phyloP scores from a whole-genome alignment of 1,140 invertebrate genomes.

The Limonius californicus region DNA sequence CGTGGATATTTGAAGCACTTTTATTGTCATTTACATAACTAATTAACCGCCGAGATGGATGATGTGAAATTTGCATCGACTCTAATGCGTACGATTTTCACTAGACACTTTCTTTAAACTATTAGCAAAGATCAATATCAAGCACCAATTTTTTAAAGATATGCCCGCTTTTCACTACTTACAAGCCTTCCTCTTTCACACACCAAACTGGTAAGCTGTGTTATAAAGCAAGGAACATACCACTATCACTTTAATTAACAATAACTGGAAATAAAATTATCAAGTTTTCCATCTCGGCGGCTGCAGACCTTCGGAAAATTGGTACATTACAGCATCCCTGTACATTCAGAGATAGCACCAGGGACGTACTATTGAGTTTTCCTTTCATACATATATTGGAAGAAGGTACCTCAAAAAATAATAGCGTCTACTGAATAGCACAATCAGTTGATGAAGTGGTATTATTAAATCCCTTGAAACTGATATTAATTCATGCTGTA shows the following conservation, averaged over 20 bases:
- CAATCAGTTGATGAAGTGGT: no score
- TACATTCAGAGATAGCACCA: constrained; percentile 19
- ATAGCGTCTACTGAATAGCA: no score
- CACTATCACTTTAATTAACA: constrained; percentile 8
- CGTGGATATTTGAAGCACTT: not conserved
- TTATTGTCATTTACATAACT: not conserved
- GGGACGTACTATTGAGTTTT: constrained; percentile 9
- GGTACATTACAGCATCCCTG: constrained; percentile 35
- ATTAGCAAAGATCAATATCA: constrained; percentile 17
- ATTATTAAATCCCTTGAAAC: no score
- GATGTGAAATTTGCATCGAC: not conserved
- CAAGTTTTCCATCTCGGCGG: constrained; percentile 37
- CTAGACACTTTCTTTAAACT: constrained; percentile 13
- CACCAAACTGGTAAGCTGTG: not conserved
- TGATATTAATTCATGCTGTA: no score
- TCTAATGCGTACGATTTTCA: not conserved
- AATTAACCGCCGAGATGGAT: constrained; percentile 35
- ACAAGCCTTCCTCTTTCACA: not conserved
- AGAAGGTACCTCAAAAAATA: no score
- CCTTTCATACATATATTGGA: no score
- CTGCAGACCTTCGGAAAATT: constrained; percentile 29
- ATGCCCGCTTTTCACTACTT: not conserved
- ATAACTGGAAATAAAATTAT: not conserved
- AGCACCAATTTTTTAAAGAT: constrained; percentile 16
- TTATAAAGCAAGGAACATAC: not conserved